Conservation (phyloP, 2,113 vertebrate genomes). For the Odocoileus virginianus region DNA sequence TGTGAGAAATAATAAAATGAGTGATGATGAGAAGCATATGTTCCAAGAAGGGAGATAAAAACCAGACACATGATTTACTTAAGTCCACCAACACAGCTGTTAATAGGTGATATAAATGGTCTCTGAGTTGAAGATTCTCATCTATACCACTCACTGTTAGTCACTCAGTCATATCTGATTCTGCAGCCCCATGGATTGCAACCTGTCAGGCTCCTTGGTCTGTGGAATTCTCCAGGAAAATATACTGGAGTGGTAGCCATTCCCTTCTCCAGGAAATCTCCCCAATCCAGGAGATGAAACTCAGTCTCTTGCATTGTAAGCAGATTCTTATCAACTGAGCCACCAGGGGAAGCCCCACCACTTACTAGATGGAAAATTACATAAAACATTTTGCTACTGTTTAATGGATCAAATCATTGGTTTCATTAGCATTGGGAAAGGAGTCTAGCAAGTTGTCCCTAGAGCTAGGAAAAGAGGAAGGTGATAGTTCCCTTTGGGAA, state of each 20-base stretch:
- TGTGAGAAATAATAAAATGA: neutral
- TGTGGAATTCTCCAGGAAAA: neutral
- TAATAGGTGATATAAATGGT: neutral
- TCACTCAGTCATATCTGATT: neutral
- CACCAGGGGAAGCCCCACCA: neutral
- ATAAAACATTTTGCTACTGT: neutral
- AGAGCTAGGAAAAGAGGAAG: neutral
- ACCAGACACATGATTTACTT: neutral
- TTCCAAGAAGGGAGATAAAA: neutral
- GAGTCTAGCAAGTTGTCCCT: neutral
- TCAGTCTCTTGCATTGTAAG: neutral
- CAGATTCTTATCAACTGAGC: neutral
- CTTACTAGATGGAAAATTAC: neutral
- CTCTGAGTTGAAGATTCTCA: neutral
- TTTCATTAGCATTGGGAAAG: neutral
- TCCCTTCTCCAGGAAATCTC: neutral
- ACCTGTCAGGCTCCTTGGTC: neutral
- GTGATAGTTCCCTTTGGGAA: neutral
- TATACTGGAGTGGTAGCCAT: neutral
- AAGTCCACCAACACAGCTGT: neutral
- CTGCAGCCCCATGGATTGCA: neutral
- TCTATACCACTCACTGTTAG: neutral
- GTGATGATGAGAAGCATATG: neutral
- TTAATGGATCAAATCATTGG: neutral
- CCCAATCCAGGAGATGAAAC: neutral